Evolutionary conservation across 1,140 invertebrate genomes (phyloP).

Genomic region (Drosophila bifasciata): DNA sequence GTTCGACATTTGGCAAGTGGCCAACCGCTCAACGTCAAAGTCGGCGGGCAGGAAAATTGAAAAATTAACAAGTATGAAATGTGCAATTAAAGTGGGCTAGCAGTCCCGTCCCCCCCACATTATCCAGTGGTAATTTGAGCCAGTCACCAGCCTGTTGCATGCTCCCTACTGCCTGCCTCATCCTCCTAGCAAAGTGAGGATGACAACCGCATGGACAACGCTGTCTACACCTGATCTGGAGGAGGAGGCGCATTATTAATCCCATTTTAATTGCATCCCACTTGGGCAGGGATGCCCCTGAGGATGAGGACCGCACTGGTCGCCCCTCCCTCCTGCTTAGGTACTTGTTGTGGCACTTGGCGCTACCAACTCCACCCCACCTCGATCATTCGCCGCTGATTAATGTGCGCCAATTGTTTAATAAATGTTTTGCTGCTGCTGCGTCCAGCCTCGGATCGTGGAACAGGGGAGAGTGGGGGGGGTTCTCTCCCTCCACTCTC

Average conservation of each 20-base stretch:
- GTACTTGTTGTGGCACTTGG: constrained; percentile 72
- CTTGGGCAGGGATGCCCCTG: constrained; percentile 26
- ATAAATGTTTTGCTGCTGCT: constrained; percentile 64
- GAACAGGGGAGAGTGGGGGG: no score
- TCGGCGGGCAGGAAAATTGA: constrained; percentile 77
- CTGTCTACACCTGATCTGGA: constrained; percentile 66
- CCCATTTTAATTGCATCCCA: constrained; percentile 74
- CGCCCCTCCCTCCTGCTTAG: constrained; percentile 30
- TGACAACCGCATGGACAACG: constrained; percentile 54
- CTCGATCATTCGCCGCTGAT: constrained; percentile 63
- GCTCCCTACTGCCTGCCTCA: neutral
- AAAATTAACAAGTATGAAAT: constrained; percentile 83
- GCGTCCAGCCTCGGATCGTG: constrained; percentile 1
- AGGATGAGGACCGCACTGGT: neutral
- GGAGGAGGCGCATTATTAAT: constrained; percentile 71
- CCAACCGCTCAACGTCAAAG: constrained; percentile 52
- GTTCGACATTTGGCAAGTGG: constrained; percentile 78
- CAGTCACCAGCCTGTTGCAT: neutral
- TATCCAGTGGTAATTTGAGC: constrained; percentile 56
- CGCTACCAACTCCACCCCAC: constrained; percentile 21
- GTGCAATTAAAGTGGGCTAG: constrained; percentile 78
- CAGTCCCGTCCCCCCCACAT: constrained; percentile 31
- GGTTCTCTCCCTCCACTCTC: constrained; percentile 23
- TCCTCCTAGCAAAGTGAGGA: constrained; percentile 52
- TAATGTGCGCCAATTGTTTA: constrained; percentile 79